Evolutionary conservation across 2,888 invertebrate genomes (phyloP).

Genomic region (Scaptodrosophila latifasciaeformis): DNA sequence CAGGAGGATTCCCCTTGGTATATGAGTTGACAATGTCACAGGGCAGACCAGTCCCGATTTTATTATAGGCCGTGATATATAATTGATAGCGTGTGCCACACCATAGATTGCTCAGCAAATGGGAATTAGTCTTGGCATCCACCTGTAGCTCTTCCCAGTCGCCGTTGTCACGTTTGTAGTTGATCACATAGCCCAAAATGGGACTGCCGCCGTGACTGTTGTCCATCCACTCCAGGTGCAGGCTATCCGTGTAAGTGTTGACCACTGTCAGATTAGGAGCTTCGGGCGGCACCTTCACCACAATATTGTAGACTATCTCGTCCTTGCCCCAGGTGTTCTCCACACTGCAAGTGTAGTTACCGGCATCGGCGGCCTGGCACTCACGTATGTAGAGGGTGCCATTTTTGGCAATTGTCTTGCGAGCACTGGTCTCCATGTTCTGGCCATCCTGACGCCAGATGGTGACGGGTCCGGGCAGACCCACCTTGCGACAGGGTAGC

Average conservation of each 20-base stretch:
- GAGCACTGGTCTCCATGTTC: conserved; percentile 82
- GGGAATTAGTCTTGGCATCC: conserved; percentile 86
- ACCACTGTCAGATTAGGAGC: conserved; percentile 88
- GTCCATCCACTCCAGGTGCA: conserved; percentile 88
- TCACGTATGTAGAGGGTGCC: conserved; percentile 86
- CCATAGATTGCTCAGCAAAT: conserved; percentile 87
- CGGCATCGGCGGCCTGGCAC: conserved; percentile 86
- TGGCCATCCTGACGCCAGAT: conserved; percentile 88
- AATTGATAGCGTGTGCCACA: conserved; percentile 92
- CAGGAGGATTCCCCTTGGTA: conserved; percentile 87
- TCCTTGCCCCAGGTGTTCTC: conserved; percentile 90
- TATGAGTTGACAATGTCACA: conserved; percentile 91
- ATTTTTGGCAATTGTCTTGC: conserved; percentile 81
- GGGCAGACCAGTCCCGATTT: conserved; percentile 91
- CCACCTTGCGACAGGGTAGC: conserved; percentile 89
- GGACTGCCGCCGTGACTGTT: conserved; percentile 89
- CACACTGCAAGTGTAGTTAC: conserved; percentile 92
- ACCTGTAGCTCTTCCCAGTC: conserved; percentile 95
- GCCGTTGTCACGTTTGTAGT: conserved; percentile 91
- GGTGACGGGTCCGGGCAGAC: conserved; percentile 85
- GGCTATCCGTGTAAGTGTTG: conserved; percentile 87
- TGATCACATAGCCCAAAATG: conserved; percentile 89
- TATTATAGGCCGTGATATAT: conserved; percentile 92
- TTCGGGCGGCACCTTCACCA: conserved; percentile 88
- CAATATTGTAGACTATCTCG: conserved; percentile 83